Conservation (phyloP, 2,797 vertebrate genomes). For the Saxicola maurus region DNA sequence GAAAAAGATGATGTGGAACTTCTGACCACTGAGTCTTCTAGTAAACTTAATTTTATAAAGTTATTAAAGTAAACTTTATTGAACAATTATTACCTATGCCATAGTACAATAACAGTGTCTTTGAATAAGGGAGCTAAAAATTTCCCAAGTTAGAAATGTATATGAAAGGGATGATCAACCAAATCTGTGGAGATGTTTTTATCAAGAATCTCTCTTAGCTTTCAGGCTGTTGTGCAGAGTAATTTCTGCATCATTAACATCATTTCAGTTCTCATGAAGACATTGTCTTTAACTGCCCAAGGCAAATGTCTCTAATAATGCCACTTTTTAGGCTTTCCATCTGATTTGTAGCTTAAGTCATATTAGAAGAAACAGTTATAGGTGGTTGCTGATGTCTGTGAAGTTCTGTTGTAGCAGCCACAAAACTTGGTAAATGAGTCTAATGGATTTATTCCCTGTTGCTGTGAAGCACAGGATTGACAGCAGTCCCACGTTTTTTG, state of each 20-base stretch:
- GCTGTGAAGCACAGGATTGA: neutral
- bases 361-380: neutral
- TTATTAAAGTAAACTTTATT: neutral
- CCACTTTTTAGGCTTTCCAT: neutral
- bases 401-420: neutral
- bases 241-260: neutral
- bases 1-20: neutral
- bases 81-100: neutral
- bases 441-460: neutral
- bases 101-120: fast-evolving
- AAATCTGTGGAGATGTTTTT: neutral
- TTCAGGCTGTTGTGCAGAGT: neutral
- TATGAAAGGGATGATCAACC: neutral
- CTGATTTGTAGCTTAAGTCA: neutral
- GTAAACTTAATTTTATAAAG: neutral
- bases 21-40: neutral
- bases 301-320: neutral
- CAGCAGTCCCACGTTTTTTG: neutral
- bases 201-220: neutral
- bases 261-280: neutral
- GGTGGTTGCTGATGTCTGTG: neutral
- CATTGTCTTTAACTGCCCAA: neutral
- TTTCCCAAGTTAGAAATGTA: neutral
- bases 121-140: neutral
- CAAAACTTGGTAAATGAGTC: neutral